Evolutionary conservation across 2,113 vertebrate species (phyloP).

Genomic region (Rhinopithecus roxellana): DNA sequence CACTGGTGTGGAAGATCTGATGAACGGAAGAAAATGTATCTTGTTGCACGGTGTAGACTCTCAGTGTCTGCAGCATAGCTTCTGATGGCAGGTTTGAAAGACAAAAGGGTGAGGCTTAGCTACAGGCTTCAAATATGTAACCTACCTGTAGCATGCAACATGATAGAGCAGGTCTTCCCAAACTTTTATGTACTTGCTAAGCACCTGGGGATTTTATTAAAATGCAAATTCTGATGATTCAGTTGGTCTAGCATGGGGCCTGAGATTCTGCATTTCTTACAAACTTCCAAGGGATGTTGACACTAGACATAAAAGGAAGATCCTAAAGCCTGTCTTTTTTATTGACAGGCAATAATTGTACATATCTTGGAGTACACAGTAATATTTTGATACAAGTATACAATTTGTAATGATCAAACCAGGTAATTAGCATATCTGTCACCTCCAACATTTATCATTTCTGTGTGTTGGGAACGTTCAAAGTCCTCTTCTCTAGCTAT

Average conservation of each 20-base stretch:
- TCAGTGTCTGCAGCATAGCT: not conserved
- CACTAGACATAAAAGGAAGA: not conserved
- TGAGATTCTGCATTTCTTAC: not conserved
- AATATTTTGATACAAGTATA: not conserved
- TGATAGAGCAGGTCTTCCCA: not conserved
- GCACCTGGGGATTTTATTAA: not conserved
- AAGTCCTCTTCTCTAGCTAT: not conserved
- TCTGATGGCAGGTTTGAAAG: not conserved
- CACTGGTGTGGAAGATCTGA: not conserved
- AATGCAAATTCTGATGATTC: not conserved
- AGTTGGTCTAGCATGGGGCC: not conserved
- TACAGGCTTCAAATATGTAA: not conserved
- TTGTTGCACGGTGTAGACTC: not conserved
- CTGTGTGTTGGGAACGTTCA: not conserved
- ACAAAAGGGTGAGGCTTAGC: not conserved
- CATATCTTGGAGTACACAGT: not conserved
- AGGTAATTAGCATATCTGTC: not conserved
- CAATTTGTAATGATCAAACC: not conserved
- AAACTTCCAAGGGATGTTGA: not conserved
- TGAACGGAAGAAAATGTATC: not conserved
- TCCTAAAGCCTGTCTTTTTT: not conserved
- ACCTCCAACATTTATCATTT: not conserved
- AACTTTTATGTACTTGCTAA: not conserved
- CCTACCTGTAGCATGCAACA: no score
- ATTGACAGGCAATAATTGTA: not conserved